A percentile compares a stretch with the other conserved stretches of the same genome.
Evolutionary conservation across 23 tunicate species (phyloP).

Genomic region (Pegea sp.): DNA sequence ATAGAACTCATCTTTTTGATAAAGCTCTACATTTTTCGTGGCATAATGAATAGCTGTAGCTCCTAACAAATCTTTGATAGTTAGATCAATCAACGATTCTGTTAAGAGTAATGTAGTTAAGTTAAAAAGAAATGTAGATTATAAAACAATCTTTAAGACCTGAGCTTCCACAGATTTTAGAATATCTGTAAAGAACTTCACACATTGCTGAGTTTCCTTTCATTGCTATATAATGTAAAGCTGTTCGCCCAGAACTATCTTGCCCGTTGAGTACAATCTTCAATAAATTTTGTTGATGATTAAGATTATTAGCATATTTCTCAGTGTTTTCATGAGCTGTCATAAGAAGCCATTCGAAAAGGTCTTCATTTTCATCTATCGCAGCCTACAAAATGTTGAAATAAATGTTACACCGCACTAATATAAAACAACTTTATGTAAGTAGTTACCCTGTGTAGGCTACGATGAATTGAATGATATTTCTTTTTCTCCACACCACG

Average conservation of each 20-base stretch:
- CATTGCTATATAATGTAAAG: background rate
- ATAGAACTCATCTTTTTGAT: too few relatives aligned
- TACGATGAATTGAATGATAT: too few relatives aligned
- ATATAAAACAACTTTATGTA: too few relatives aligned
- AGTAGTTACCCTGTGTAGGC: too few relatives aligned
- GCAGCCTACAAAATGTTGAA: constrained; percentile 1
- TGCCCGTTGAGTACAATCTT: background rate
- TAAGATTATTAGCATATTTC: background rate
- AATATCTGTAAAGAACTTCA: background rate
- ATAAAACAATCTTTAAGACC: too few relatives aligned
- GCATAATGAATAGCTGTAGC: background rate
- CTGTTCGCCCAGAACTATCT: background rate
- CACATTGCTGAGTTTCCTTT: background rate
- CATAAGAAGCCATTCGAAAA: background rate
- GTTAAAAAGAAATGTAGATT: too few relatives aligned
- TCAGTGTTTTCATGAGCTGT: background rate
- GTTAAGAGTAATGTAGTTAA: too few relatives aligned
- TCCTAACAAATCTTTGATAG: background rate
- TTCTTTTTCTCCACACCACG: too few relatives aligned
- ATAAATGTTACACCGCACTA: too few relatives aligned
- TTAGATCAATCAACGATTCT: background rate
- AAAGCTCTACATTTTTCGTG: too few relatives aligned
- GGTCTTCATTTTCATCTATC: background rate
- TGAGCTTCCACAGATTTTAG: background rate
- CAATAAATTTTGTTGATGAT: background rate